phyloP scores from a whole-genome alignment of 1,140 invertebrate species.

The Tetramorium simillimum region DNA sequence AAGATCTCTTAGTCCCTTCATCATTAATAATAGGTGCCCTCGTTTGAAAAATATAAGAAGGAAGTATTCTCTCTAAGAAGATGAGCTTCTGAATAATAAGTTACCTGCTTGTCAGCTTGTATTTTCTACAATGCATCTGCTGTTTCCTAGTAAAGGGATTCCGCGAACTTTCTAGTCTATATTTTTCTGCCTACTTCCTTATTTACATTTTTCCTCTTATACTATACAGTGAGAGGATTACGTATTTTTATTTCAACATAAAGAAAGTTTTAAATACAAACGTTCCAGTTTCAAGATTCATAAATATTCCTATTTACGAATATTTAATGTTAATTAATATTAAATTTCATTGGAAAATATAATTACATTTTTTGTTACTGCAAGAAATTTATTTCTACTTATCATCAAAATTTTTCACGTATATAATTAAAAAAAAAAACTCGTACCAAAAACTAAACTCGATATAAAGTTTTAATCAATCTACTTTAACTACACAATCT shows the following conservation, averaged over 20 bases:
- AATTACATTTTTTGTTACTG: not conserved
- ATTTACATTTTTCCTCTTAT: not conserved
- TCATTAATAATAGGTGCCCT: not conserved
- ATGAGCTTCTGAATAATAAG: constrained; percentile 1
- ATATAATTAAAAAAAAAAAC: too few relatives aligned
- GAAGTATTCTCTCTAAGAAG: not conserved
- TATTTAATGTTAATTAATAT: not conserved
- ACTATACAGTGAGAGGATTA: not conserved
- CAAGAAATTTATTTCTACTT: not conserved
- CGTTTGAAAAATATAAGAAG: not conserved
- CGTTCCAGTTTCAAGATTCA: not conserved
- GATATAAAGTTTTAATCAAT: not conserved
- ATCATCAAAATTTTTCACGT: not conserved
- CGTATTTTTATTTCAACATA: not conserved
- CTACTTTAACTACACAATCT: not conserved
- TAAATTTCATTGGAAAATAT: not conserved
- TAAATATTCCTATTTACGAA: not conserved
- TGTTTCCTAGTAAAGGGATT: not conserved
- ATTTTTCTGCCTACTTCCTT: not conserved
- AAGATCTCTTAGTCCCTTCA: not conserved
- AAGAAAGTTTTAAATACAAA: not conserved
- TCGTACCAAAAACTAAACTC: not conserved
- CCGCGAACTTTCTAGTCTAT: not conserved
- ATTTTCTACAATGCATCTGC: not conserved
- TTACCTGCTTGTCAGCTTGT: constrained; percentile 1